Evolutionary conservation across 2,113 vertebrate genomes (phyloP).

Genomic region (Pycnonotus jocosus): DNA sequence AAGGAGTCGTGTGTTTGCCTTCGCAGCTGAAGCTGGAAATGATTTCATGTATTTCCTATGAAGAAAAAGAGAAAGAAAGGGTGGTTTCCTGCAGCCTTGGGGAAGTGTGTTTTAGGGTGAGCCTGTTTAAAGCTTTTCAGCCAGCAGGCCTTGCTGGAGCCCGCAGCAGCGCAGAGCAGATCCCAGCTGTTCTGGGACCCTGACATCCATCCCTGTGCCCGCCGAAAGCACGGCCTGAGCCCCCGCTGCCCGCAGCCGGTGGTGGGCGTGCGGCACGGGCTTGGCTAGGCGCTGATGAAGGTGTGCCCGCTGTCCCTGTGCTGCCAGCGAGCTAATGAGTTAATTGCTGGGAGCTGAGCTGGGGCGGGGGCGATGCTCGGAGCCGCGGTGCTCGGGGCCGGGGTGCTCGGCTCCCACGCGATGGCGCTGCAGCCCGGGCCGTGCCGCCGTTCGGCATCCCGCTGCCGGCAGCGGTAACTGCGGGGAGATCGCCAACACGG

Average conservation of each 20-base stretch:
- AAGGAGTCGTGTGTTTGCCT: not conserved
- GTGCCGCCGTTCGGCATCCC: fast-evolving
- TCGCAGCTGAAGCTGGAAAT: not conserved
- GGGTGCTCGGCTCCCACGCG: not conserved
- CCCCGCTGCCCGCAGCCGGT: fast-evolving
- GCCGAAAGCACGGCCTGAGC: fast-evolving
- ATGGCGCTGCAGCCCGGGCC: constrained; percentile 28
- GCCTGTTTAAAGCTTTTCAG: too few species aligned
- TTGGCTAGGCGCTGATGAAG: fast-evolving
- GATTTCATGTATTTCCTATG: not conserved
- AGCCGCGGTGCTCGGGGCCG: not conserved
- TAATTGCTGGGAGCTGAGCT: fast-evolving
- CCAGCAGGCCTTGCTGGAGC: not conserved
- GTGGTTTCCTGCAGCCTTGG: not conserved
- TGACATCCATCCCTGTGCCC: fast-evolving
- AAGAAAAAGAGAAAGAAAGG: not conserved
- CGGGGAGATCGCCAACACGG: fast-evolving
- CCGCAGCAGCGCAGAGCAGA: fast-evolving
- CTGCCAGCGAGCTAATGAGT: fast-evolving
- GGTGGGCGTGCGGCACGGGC: fast-evolving
- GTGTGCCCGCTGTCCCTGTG: fast-evolving
- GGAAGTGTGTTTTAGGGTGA: not conserved
- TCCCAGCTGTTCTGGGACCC: fast-evolving
- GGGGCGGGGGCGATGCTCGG: fast-evolving
- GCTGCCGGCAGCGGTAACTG: fast-evolving